Conservation (phyloP, 92 coral and sea anemone species). For the Palythoa grandiflora region DNA sequence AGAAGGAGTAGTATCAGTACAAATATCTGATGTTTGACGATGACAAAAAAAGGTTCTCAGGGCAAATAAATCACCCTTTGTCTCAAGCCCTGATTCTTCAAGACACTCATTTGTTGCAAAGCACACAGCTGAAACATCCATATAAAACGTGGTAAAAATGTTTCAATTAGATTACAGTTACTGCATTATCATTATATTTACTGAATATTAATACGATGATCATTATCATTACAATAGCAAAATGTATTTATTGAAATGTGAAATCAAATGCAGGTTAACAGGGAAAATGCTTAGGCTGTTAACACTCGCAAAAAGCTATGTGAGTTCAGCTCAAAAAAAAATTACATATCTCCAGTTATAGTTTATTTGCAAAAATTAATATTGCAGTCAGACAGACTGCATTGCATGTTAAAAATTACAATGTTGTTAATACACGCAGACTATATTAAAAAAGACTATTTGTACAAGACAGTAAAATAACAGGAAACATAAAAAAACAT, state of each 20-base stretch:
- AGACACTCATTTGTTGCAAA: slow-evolving; percentile 53
- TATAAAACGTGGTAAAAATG: slow-evolving; percentile 15
- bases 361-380: no score
- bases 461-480: no score
- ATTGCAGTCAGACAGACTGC: no score
- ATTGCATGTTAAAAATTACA: no score
- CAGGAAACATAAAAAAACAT: no score
- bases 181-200: neutral
- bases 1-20: neutral
- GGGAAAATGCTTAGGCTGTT: neutral
- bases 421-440: no score
- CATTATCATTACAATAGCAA: neutral
- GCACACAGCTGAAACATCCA: slow-evolving; percentile 56
- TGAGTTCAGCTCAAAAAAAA: neutral
- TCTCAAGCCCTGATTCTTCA: slow-evolving; percentile 58
- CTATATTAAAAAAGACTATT: no score
- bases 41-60: slow-evolving; percentile 58
- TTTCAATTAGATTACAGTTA: neutral
- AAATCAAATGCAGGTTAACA: slow-evolving; percentile 8
- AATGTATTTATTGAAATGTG: neutral
- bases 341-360: neutral
- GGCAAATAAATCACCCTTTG: slow-evolving; percentile 60
- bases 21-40: neutral
- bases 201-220: neutral
- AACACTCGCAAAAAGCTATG: neutral